These are phyloP conservation scores for Torymus auratus DNA, from an alignment of 2,888 invertebrate genomes.

Conservation along the genomic window DNA sequence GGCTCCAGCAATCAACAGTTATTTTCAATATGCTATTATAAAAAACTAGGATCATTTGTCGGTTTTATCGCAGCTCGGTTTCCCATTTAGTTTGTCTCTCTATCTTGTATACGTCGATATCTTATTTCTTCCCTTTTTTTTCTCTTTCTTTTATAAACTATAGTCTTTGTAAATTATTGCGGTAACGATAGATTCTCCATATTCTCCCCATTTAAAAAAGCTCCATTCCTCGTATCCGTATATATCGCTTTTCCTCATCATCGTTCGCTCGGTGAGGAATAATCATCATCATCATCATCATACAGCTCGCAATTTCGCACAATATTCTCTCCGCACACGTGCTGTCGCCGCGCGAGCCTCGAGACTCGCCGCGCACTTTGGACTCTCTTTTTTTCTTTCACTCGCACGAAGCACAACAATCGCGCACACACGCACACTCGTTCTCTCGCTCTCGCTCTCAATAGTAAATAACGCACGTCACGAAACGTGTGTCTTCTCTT, in stretches of 20 bases:
- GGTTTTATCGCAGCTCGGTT: constrained; percentile 60
- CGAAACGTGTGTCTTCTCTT: not conserved
- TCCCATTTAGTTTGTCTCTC: constrained; percentile 43
- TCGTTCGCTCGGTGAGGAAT: not conserved
- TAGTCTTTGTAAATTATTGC: constrained; percentile 61
- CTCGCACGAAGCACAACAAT: constrained; percentile 11
- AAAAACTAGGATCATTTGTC: constrained; percentile 60
- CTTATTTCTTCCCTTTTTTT: constrained; percentile 33
- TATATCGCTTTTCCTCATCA: not conserved
- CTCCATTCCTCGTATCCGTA: constrained; percentile 1
- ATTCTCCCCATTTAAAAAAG: constrained; percentile 7
- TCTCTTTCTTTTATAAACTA: constrained; percentile 58
- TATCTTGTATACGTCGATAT: constrained; percentile 53
- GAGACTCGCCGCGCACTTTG: constrained; percentile 28
- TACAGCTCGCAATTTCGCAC: constrained; percentile 55
- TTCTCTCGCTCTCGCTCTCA: not conserved
- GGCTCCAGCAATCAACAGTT: constrained; percentile 57
- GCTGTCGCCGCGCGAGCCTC: not conserved
- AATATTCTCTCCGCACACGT: constrained; percentile 15
- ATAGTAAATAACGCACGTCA: constrained; percentile 9
- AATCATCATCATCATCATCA: not conserved
- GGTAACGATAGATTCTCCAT: constrained; percentile 59
- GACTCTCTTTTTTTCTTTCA: not conserved
- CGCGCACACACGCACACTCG: constrained; percentile 35
- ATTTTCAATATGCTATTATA: constrained; percentile 56